Evolutionary conservation across 2,113 vertebrate genomes (phyloP).

Genomic region (Pomatostomus ruficeps): DNA sequence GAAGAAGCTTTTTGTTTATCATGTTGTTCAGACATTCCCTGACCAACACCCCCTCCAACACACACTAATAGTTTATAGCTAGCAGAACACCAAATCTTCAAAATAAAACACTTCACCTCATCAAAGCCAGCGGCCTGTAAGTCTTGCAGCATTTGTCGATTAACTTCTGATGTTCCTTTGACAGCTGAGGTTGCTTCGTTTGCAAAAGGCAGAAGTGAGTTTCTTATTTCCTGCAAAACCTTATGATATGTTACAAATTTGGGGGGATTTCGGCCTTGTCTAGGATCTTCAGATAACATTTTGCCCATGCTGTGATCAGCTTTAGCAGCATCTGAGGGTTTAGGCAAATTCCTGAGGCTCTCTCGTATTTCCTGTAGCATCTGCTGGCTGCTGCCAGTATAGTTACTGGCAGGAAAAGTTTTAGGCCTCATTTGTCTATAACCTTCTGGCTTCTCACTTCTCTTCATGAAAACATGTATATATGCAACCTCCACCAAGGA

Average conservation of each 20-base stretch:
- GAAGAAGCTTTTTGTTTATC: neutral
- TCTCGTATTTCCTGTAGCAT: conserved; percentile 98
- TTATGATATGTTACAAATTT: conserved; percentile 89
- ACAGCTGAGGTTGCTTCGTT: conserved; percentile 77
- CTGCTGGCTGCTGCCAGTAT: conserved; percentile 91
- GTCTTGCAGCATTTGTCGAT: conserved; percentile 86
- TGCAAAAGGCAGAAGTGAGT: conserved; percentile 90
- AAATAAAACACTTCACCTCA: conserved; percentile 79
- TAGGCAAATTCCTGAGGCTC: conserved; percentile 90
- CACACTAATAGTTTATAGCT: neutral
- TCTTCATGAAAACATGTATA: conserved; percentile 97
- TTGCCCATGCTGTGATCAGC: conserved; percentile 77
- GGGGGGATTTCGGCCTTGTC: conserved; percentile 84
- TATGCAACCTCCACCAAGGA: conserved; percentile 69
- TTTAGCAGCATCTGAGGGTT: conserved; percentile 87
- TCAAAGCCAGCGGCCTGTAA: conserved; percentile 87
- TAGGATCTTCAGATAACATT: conserved; percentile 79
- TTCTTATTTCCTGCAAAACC: conserved; percentile 92
- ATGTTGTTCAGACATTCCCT: neutral
- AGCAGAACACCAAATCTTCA: neutral
- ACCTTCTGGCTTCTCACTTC: conserved; percentile 94
- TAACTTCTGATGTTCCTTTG: conserved; percentile 76
- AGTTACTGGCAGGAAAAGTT: conserved; percentile 94
- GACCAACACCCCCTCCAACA: neutral
- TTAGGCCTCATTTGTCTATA: conserved; percentile 98